Percentiles rank a stretch among this genome's conserved stretches.
Conservation (phyloP, 2,113 vertebrate species). For the Chionodraco myersi region DNA sequence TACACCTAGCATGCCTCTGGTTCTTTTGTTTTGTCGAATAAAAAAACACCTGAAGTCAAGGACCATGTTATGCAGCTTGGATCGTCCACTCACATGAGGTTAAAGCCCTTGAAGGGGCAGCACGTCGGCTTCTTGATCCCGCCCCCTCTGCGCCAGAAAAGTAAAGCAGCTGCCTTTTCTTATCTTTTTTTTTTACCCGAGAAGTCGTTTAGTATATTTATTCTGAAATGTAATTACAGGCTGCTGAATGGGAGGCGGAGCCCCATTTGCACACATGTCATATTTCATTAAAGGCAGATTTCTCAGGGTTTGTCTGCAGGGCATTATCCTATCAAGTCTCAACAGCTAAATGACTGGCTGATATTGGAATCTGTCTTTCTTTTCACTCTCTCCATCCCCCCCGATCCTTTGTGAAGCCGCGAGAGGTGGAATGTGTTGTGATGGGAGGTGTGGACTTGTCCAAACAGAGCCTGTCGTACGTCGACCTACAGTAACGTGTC, state of each 20-base stretch:
- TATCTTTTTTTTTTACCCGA: slow-evolving; percentile 39
- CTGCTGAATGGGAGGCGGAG: slow-evolving; percentile 97
- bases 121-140: background rate
- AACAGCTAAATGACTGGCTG: slow-evolving; percentile 94
- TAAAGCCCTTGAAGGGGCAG: slow-evolving; percentile 39
- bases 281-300: slow-evolving; percentile 98
- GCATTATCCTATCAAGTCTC: slow-evolving; percentile 97
- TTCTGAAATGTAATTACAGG: slow-evolving; percentile 98
- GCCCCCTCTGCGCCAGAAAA: slow-evolving; percentile 33
- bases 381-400: slow-evolving; percentile 52
- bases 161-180: slow-evolving; percentile 33
- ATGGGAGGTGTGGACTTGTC: slow-evolving; percentile 73
- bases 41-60: slow-evolving; percentile 24
- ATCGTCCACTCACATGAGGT: slow-evolving; percentile 16
- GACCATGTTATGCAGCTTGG: background rate
- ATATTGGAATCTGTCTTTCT: slow-evolving; percentile 83
- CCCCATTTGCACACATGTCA: slow-evolving; percentile 98
- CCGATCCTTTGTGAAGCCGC: slow-evolving; percentile 64
- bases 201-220: slow-evolving; percentile 91
- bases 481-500: slow-evolving; percentile 59
- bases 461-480: slow-evolving; percentile 69
- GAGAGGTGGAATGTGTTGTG: slow-evolving; percentile 78
- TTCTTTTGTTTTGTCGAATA: slow-evolving; percentile 11
- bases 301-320: slow-evolving; percentile 88
- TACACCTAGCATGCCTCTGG: slow-evolving; percentile 13